These are phyloP conservation scores for Cheilosia variabilis DNA, from an alignment of 2,888 invertebrate genomes.

Conservation along the genomic window DNA sequence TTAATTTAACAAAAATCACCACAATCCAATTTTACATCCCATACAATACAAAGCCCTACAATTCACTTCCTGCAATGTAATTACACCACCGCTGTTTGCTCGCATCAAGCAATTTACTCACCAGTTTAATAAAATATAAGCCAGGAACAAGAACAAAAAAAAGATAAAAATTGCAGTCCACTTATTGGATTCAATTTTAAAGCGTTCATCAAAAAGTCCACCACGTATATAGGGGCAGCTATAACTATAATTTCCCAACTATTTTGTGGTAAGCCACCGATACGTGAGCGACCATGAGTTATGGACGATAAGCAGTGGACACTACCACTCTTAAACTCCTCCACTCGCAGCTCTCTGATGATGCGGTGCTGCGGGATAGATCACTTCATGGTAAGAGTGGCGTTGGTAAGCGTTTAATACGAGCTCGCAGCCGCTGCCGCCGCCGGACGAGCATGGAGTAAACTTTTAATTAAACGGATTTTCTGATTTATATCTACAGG, in stretches of 20 bases:
- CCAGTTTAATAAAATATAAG: slow-evolving; percentile 48
- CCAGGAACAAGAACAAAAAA: slow-evolving; percentile 7
- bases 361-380: neutral
- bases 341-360: neutral
- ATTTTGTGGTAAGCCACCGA: slow-evolving; percentile 75
- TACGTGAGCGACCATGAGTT: slow-evolving; percentile 75
- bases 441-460: slow-evolving; percentile 64
- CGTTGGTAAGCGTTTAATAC: slow-evolving; percentile 60
- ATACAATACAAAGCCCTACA: neutral
- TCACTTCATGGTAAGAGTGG: slow-evolving; percentile 8
- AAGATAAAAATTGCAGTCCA: slow-evolving; percentile 46
- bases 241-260: slow-evolving; percentile 74
- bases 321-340: slow-evolving; percentile 48
- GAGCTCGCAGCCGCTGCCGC: slow-evolving; percentile 66
- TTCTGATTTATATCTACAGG: slow-evolving; percentile 74
- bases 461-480: slow-evolving; percentile 76
- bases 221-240: slow-evolving; percentile 27
- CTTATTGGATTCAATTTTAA: slow-evolving; percentile 72
- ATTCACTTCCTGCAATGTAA: slow-evolving; percentile 23
- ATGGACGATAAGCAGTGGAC: slow-evolving; percentile 72
- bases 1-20: slow-evolving; percentile 11
- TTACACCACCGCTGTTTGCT: slow-evolving; percentile 46
- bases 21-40: neutral
- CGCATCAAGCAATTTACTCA: slow-evolving; percentile 49
- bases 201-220: slow-evolving; percentile 60